Evolutionary conservation across 2,888 invertebrate genomes (phyloP).

Genomic region (Caenorhabditis sp.): DNA sequence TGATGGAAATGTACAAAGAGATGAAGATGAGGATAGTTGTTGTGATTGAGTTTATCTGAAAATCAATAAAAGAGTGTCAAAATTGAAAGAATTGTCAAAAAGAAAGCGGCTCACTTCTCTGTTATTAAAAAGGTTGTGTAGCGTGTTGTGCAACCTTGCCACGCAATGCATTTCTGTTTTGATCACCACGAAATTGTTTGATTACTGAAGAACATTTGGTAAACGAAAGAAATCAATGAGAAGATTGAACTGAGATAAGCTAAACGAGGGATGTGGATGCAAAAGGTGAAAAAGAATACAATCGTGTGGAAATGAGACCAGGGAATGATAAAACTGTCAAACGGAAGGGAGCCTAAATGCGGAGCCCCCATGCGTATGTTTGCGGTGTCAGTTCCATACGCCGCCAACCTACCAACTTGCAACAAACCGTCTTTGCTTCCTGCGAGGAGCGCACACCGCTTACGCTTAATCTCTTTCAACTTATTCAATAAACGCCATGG

Average conservation of each 20-base stretch:
- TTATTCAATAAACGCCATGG: conserved; percentile 60
- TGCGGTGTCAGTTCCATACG: conserved; percentile 53
- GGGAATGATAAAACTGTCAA: conserved; percentile 53
- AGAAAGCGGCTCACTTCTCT: conserved; percentile 60
- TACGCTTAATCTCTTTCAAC: conserved; percentile 62
- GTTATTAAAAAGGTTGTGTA: conserved; percentile 64
- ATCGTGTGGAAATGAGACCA: conserved; percentile 27
- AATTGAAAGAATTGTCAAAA: too few relatives aligned
- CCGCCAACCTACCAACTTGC: conserved; percentile 40
- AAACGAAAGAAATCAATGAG: conserved; percentile 5
- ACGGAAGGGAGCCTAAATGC: conserved; percentile 8
- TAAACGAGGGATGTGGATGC: conserved; percentile 17
- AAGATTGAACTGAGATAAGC: neutral
- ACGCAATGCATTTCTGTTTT: conserved; percentile 63
- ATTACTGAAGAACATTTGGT: conserved; percentile 40
- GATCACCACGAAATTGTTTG: conserved; percentile 62
- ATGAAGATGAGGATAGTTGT: conserved; percentile 50
- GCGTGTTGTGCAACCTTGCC: conserved; percentile 60
- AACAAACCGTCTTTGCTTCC: conserved; percentile 47
- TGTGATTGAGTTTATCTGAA: conserved; percentile 56
- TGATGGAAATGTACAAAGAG: conserved; percentile 57
- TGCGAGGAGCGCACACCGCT: conserved; percentile 48
- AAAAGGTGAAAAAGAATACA: conserved; percentile 22
- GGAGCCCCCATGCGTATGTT: conserved; percentile 27
- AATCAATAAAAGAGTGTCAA: neutral